These are phyloP conservation scores for Rhinichthys klamathensis DNA, from an alignment of 2,113 vertebrate species.

Conservation along the genomic window DNA sequence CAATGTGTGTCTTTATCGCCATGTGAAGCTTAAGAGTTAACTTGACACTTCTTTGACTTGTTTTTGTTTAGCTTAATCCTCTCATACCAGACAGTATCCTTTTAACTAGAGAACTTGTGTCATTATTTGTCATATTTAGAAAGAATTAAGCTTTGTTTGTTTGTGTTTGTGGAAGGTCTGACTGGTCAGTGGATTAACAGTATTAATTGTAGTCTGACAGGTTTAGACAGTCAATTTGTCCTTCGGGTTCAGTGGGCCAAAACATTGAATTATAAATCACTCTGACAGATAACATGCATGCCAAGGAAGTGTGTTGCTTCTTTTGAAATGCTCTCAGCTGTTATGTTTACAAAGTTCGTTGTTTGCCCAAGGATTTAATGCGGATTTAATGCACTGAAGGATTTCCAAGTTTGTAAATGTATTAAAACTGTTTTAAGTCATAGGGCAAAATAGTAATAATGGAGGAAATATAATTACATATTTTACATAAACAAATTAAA, in stretches of 20 bases:
- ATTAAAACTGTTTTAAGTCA: neutral
- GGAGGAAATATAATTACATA: neutral
- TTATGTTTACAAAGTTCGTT: neutral
- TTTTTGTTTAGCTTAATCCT: neutral
- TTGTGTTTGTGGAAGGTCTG: neutral
- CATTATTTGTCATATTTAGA: neutral
- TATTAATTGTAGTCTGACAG: neutral
- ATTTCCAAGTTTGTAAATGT: no score
- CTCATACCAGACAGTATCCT: neutral
- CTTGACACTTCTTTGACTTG: neutral
- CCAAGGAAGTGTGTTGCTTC: neutral
- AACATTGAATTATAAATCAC: neutral
- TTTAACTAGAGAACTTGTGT: neutral
- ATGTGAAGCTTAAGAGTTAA: neutral
- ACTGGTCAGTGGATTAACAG: neutral
- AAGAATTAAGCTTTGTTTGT: neutral
- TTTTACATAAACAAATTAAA: neutral
- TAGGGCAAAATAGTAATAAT: neutral
- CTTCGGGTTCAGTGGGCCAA: neutral
- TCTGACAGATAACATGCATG: neutral
- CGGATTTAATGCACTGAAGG: neutral
- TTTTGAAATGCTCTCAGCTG: neutral
- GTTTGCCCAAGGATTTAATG: neutral
- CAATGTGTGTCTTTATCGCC: neutral
- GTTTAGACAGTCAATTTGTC: neutral